phyloP scores from a whole-genome alignment of 2,888 invertebrate genomes.

The Xanthorhoe designata region DNA sequence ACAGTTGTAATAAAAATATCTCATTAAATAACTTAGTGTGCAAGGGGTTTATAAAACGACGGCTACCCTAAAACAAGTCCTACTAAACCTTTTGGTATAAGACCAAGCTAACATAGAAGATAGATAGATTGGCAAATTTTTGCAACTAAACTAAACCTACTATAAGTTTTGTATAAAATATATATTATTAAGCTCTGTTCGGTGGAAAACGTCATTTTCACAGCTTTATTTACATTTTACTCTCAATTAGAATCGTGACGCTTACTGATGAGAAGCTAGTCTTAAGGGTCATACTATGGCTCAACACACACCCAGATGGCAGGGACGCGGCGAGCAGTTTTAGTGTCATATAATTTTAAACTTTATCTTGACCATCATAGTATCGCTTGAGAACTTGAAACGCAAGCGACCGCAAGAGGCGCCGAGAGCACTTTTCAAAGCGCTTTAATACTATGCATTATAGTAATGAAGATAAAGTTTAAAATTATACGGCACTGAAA shows the following conservation, averaged over 20 bases:
- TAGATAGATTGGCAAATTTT: conserved; percentile 17
- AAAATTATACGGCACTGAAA: too few relatives aligned
- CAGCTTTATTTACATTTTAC: conserved; percentile 34
- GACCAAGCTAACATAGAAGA: conserved; percentile 21
- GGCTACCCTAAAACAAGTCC: conserved; percentile 6
- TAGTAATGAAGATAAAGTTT: too few relatives aligned
- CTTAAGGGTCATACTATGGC: not conserved
- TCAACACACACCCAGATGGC: too few relatives aligned
- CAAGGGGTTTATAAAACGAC: not conserved
- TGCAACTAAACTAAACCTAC: conserved; percentile 22
- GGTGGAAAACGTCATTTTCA: conserved; percentile 48
- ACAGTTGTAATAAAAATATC: not conserved
- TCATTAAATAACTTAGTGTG: not conserved
- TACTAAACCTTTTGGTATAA: conserved; percentile 27
- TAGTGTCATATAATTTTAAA: too few relatives aligned
- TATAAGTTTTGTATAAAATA: conserved; percentile 31
- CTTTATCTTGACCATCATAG: too few relatives aligned
- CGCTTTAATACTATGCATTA: too few relatives aligned
- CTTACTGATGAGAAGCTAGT: conserved; percentile 4
- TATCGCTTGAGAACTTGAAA: too few relatives aligned
- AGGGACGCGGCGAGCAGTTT: too few relatives aligned
- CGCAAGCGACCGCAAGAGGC: too few relatives aligned
- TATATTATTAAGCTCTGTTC: conserved; percentile 49
- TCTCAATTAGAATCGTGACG: not conserved
- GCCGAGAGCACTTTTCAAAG: too few relatives aligned